Percentiles rank a stretch among this genome's conserved stretches.
Evolutionary conservation across 2,888 invertebrate species (phyloP).

Genomic region (Polietes domitor): DNA sequence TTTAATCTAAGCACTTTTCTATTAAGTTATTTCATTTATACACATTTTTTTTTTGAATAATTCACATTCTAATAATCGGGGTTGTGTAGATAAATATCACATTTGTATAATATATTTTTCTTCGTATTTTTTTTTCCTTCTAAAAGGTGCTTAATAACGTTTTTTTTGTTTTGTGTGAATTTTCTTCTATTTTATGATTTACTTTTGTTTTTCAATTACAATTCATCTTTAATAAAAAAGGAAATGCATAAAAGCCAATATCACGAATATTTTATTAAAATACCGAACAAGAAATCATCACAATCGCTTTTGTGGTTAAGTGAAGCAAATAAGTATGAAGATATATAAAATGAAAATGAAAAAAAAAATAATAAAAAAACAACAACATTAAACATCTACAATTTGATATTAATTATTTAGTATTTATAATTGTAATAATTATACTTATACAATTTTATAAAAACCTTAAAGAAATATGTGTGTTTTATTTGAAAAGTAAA

Average conservation of each 20-base stretch:
- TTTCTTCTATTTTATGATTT: constrained; percentile 32
- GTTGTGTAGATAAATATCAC: constrained; percentile 57
- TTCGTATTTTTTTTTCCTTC: constrained; percentile 14
- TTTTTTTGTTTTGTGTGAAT: constrained; percentile 15
- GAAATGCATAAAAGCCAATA: constrained; percentile 54
- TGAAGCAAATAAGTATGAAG: constrained; percentile 49
- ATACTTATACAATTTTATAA: constrained; percentile 79
- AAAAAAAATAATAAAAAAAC: constrained; percentile 33
- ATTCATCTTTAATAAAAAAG: constrained; percentile 42
- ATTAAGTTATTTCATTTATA: constrained; percentile 3
- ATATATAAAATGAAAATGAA: constrained; percentile 59
- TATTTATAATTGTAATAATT: constrained; percentile 75
- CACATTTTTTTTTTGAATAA: constrained; percentile 26
- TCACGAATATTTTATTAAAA: constrained; percentile 56
- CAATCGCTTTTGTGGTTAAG: constrained; percentile 27
- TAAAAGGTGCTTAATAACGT: constrained; percentile 53
- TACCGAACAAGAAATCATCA: constrained; percentile 29
- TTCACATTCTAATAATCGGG: constrained; percentile 59
- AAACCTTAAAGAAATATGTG: constrained; percentile 67
- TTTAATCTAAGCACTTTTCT: constrained; percentile 38
- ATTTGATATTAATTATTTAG: constrained; percentile 78
- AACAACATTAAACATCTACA: constrained; percentile 67
- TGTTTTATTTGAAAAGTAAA: constrained; percentile 66
- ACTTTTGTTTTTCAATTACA: constrained; percentile 22
- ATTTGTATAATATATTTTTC: constrained; percentile 49